These are phyloP conservation scores for Corythaixoides concolor DNA, from an alignment of 2,113 vertebrate genomes.

Conservation along the genomic window DNA sequence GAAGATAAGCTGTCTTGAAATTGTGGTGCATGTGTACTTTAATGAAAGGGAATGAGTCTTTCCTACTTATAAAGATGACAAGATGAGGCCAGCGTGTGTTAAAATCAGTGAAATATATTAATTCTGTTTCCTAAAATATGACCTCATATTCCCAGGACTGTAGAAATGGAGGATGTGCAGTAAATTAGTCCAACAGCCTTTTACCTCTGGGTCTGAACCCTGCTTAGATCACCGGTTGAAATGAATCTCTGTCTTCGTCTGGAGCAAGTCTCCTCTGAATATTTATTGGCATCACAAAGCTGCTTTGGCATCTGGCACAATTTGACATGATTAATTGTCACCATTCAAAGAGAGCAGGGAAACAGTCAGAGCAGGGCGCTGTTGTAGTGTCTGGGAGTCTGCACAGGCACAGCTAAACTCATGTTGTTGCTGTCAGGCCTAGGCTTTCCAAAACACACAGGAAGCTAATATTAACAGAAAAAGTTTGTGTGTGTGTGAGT, in stretches of 20 bases:
- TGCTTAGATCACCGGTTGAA: background rate
- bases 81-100: conserved; percentile 2
- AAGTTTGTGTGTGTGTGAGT: background rate
- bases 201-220: background rate
- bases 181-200: conserved; percentile 5
- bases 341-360: background rate
- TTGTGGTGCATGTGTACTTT: background rate
- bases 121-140: conserved; percentile 16
- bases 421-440: background rate
- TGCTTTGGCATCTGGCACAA: conserved; percentile 2
- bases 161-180: background rate
- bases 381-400: background rate
- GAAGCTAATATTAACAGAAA: background rate
- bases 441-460: background rate
- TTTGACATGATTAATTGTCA: conserved; percentile 19
- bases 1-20: background rate
- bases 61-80: background rate
- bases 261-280: background rate
- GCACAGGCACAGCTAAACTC: background rate
- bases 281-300: conserved; percentile 14
- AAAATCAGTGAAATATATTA: background rate
- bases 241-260: background rate
- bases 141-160: background rate
- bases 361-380: background rate
- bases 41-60: background rate